phyloP scores from a whole-genome alignment of 1,140 invertebrate genomes.

The Calliphora vicina region DNA sequence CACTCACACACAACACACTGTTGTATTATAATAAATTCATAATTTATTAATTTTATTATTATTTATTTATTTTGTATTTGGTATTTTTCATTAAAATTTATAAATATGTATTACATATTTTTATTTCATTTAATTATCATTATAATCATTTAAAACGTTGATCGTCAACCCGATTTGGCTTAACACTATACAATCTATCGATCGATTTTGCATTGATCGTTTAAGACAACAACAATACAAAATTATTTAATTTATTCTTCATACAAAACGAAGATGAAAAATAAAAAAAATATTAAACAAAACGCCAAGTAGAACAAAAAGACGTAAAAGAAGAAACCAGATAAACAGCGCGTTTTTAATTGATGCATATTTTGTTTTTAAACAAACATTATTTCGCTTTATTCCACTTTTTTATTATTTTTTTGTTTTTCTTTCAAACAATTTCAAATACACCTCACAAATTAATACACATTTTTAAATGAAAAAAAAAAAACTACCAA shows the following conservation, averaged over 20 bases:
- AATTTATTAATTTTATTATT: neutral
- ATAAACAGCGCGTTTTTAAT: neutral
- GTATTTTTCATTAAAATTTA: neutral
- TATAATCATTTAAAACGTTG: neutral
- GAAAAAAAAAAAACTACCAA: neutral
- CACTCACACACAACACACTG: neutral
- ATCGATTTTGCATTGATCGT: neutral
- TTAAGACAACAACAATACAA: neutral
- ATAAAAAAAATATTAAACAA: neutral
- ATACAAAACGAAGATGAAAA: neutral
- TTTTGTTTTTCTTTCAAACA: neutral
- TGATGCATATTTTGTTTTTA: neutral
- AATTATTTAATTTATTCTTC: neutral
- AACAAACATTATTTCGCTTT: neutral
- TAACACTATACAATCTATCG: neutral
- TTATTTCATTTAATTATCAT: neutral
- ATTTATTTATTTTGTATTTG: neutral
- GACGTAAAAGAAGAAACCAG: neutral
- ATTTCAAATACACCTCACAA: neutral
- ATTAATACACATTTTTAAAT: too few species aligned
- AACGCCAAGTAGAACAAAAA: neutral
- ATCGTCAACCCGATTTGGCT: neutral
- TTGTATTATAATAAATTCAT: neutral
- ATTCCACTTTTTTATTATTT: neutral
- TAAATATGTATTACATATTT: neutral